A percentile compares a stretch with the other conserved stretches of the same genome.
These are phyloP conservation scores for Ptycholaimellus sp. DNA, from an alignment of 2,888 invertebrate species.

Conservation along the genomic window DNA sequence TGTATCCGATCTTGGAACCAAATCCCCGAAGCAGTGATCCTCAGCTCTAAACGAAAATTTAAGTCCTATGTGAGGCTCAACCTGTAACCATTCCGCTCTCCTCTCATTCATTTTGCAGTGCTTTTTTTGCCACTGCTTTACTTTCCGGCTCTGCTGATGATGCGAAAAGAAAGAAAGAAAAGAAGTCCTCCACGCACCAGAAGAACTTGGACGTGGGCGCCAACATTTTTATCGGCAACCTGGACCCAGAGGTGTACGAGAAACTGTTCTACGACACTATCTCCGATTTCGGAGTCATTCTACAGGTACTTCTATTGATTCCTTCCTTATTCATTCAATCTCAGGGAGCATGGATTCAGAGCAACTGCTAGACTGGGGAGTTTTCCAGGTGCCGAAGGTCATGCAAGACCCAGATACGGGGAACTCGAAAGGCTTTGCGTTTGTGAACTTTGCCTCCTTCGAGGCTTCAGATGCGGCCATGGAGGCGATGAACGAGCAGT, in stretches of 20 bases:
- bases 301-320: constrained; percentile 19
- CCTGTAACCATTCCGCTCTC: too few relatives aligned
- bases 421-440: constrained; percentile 95
- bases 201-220: constrained; percentile 97
- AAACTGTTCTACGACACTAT: constrained; percentile 94
- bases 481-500: constrained; percentile 99
- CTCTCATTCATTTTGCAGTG: too few relatives aligned
- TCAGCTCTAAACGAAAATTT: too few relatives aligned
- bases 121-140: too few relatives aligned
- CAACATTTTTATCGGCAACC: constrained; percentile 93
- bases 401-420: constrained; percentile 98
- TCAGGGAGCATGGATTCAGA: too few relatives aligned
- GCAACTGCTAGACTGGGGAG: background rate
- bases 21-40: too few relatives aligned
- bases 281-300: constrained; percentile 42
- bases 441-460: constrained; percentile 96
- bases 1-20: too few relatives aligned
- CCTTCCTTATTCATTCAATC: too few relatives aligned
- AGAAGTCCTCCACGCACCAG: constrained; percentile 81
- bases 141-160: too few relatives aligned
- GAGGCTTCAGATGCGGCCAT: constrained; percentile 97
- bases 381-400: constrained; percentile 40
- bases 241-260: constrained; percentile 97
- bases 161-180: too few relatives aligned
- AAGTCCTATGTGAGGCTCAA: too few relatives aligned